phyloP scores from a whole-genome alignment of 1,140 invertebrate genomes.

The Hyphantria cunea region DNA sequence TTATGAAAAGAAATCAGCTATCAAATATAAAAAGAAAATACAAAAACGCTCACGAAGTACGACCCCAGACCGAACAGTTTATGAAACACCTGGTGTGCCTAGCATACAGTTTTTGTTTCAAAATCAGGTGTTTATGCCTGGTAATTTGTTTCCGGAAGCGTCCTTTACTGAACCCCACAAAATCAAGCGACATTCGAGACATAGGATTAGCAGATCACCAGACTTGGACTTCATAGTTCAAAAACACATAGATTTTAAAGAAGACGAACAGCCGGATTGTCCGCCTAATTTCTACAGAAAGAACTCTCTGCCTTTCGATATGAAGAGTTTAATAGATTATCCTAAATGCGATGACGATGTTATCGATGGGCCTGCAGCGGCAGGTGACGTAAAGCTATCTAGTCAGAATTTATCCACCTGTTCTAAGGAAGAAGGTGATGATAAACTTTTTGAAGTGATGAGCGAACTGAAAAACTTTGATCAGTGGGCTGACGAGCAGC shows the following conservation, averaged over 20 bases:
- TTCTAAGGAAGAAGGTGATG: slow-evolving; percentile 49
- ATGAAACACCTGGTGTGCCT: slow-evolving; percentile 47
- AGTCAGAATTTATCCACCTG: slow-evolving; percentile 45
- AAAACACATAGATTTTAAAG: slow-evolving; percentile 67
- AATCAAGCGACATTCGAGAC: slow-evolving; percentile 34
- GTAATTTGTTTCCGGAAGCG: slow-evolving; percentile 49
- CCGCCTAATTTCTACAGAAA: slow-evolving; percentile 70
- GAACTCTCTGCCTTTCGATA: slow-evolving; percentile 64
- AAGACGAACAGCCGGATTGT: slow-evolving; percentile 54
- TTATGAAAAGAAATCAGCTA: slow-evolving; percentile 72
- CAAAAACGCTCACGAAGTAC: slow-evolving; percentile 53
- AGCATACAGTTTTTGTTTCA: slow-evolving; percentile 78
- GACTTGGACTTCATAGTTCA: slow-evolving; percentile 55
- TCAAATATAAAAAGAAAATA: slow-evolving; percentile 69
- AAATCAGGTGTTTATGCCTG: slow-evolving; percentile 77
- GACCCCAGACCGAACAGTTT: slow-evolving; percentile 48
- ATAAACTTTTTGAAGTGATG: slow-evolving; percentile 71
- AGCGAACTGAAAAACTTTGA: slow-evolving; percentile 69
- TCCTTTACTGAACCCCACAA: slow-evolving; percentile 63
- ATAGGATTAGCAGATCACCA: slow-evolving; percentile 41
- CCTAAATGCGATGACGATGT: slow-evolving; percentile 51
- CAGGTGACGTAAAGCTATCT: slow-evolving; percentile 43
- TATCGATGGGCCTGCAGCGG: slow-evolving; percentile 48
- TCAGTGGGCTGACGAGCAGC: slow-evolving; percentile 72
- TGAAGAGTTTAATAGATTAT: slow-evolving; percentile 55